Conservation (phyloP, 2,888 invertebrate species). For the Lithophane leautieri region DNA sequence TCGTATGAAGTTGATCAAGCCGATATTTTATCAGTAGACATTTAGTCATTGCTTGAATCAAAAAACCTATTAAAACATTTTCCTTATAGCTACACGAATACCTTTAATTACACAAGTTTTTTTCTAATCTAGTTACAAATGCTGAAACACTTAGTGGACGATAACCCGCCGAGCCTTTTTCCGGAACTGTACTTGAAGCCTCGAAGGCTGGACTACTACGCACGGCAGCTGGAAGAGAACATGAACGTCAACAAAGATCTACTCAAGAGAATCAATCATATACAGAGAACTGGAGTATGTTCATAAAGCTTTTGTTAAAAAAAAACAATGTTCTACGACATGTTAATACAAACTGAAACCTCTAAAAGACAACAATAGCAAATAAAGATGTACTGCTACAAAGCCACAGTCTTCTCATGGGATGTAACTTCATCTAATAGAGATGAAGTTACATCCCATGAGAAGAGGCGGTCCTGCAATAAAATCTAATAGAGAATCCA, state of each 20-base stretch:
- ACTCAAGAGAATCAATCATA: slow-evolving; percentile 90
- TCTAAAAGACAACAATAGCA: neutral
- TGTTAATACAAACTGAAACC: neutral
- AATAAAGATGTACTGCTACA: neutral
- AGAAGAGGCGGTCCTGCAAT: neutral
- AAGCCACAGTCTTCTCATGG: neutral
- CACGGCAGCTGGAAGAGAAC: slow-evolving; percentile 82
- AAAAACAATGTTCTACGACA: neutral
- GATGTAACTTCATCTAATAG: no score
- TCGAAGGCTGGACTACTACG: slow-evolving; percentile 87
- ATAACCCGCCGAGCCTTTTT: slow-evolving; percentile 88
- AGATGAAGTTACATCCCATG: neutral
- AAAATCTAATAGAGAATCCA: neutral
- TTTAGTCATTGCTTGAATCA: neutral
- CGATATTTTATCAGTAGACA: neutral
- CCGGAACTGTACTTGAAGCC: slow-evolving; percentile 89
- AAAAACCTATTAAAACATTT: neutral
- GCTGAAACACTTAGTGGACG: slow-evolving; percentile 85
- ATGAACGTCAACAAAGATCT: slow-evolving; percentile 91
- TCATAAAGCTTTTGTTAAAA: neutral
- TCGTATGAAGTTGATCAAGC: neutral
- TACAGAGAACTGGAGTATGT: slow-evolving; percentile 90
- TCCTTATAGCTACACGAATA: neutral
- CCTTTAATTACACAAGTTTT: neutral
- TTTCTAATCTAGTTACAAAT: slow-evolving; percentile 77